Base-by-base conservation (phyloP, 2,113 vertebrate genomes). In the Carassius auratus region DNA sequence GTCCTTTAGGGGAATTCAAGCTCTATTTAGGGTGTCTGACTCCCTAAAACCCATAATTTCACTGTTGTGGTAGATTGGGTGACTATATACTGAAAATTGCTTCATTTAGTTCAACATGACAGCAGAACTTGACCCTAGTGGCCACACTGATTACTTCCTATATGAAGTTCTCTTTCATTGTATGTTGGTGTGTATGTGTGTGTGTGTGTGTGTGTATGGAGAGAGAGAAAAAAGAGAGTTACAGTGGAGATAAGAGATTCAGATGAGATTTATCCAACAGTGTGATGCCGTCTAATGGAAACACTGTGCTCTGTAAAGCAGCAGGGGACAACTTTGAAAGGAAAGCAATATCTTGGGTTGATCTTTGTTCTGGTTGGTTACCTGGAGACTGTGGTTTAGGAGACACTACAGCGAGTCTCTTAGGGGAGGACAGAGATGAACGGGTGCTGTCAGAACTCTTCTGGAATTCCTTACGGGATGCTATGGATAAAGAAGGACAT, bases 301-400 rank as follows among this genome's bases (percentile, higher is more conserved):
- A 8, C 38, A 42, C 38, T 42, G 38, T 5, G 38, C 38, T 42
- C 38, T 45, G 8, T 8, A 45, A 0, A 61, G 76, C 33, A 79
- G 76, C 55, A 62, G 76, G 55, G 52, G 76, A 55, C 48, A 48
- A 26, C 50, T 21, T 10, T 21, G 50, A 57, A 75, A 26, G n/a
- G n/a, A 78, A 52, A 68, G 45, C 19, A 64, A 68, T 61, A 77
- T 66, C 57, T 76, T 74, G 19, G 26, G 19, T 42, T 64, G 26
- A 68, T 36, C 61, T 55, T 38, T 38, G 84, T 45, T 26, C 30
- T 15, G 64, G 76, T 19, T 76, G 23, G 79, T 88, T 95, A 97
- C 96, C 96, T 96, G 96, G 96, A 14, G 96, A 96, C 52, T 96
- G 96, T 33, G 93, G 93, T 79, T 96, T 97, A 68, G 94, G 92